These are phyloP conservation scores for Acrocera orbiculus DNA, from an alignment of 2,888 invertebrate species.

Conservation along the genomic window DNA sequence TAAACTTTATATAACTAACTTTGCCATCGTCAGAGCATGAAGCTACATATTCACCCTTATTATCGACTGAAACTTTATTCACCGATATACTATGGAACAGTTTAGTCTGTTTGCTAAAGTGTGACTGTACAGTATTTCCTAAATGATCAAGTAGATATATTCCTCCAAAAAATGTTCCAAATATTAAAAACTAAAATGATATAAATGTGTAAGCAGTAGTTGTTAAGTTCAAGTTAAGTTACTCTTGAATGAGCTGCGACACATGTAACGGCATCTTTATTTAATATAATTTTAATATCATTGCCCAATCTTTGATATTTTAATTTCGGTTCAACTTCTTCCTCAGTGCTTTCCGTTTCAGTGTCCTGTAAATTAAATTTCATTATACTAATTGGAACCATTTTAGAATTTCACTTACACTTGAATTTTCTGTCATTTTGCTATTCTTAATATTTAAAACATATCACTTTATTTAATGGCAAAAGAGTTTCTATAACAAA, in stretches of 20 bases:
- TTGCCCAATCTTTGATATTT: constrained; percentile 81
- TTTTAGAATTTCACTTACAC: constrained; percentile 7
- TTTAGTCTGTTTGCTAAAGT: constrained; percentile 36
- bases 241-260: constrained; percentile 87
- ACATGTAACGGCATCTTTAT: constrained; percentile 73
- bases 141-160: constrained; percentile 83
- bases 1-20: constrained; percentile 32
- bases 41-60: constrained; percentile 83
- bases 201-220: background rate
- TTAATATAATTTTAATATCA: constrained; percentile 67
- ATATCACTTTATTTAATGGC: background rate
- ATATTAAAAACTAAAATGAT: constrained; percentile 57
- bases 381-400: background rate
- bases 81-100: constrained; percentile 71
- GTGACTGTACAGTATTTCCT: constrained; percentile 53
- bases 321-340: constrained; percentile 65
- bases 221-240: constrained; percentile 7
- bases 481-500: constrained; percentile 1
- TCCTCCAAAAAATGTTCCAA: constrained; percentile 84
- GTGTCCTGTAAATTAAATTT: constrained; percentile 15
- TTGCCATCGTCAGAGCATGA: constrained; percentile 85
- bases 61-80: constrained; percentile 87
- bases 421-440: constrained; percentile 11
- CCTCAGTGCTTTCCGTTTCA: constrained; percentile 26
- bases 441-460: background rate